Evolutionary conservation across 2,888 invertebrate species (phyloP).

Genomic region (Kryphioiulus occultus): DNA sequence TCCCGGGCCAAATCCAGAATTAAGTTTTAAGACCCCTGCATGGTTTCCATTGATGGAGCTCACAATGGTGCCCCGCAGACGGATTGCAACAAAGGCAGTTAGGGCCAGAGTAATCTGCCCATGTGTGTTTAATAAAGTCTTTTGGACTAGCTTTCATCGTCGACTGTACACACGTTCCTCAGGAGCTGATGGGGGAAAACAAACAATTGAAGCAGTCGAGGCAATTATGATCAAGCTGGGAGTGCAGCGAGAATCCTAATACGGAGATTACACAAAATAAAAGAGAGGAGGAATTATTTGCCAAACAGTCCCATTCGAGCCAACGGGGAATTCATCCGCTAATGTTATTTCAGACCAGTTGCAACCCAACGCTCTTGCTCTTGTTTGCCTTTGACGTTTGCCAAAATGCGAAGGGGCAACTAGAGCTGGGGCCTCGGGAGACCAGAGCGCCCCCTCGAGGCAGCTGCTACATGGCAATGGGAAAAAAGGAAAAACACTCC

Average conservation of each 20-base stretch:
- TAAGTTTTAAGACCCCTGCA: background rate
- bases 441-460: background rate
- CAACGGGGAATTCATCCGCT: conserved; percentile 15
- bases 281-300: conserved; percentile 23
- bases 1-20: conserved; percentile 14
- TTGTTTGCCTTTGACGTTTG: background rate
- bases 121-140: conserved; percentile 23
- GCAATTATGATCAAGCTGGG: conserved; percentile 23
- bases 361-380: background rate
- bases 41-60: background rate
- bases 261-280: conserved; percentile 23
- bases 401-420: background rate
- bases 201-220: conserved; percentile 23
- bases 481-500: background rate
- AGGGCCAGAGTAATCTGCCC: background rate
- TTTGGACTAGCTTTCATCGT: background rate
- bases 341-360: conserved; percentile 23
- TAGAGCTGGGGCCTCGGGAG: no score
- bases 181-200: conserved; percentile 15
- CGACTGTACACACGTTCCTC: background rate
- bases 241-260: conserved; percentile 23
- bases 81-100: background rate
- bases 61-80: background rate
- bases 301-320: conserved; percentile 13
- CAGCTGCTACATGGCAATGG: background rate